Percentiles rank a stretch among this genome's conserved stretches.
Evolutionary conservation across 2,888 invertebrate species (phyloP).

Genomic region (Allygus modestus): DNA sequence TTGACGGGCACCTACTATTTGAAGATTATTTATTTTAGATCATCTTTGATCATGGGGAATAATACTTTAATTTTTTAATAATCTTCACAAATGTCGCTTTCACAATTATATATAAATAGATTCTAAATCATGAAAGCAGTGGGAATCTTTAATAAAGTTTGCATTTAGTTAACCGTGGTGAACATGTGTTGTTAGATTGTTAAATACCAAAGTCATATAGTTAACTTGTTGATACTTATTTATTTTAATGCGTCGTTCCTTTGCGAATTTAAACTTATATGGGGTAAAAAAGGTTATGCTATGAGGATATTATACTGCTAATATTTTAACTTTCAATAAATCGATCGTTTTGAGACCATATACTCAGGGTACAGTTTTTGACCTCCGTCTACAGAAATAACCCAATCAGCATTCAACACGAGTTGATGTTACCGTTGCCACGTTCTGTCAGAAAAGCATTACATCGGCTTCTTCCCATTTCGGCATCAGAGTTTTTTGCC

Average conservation of each 20-base stretch:
- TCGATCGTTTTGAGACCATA: background rate
- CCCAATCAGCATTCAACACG: constrained; percentile 69
- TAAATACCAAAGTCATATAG: background rate
- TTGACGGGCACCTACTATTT: too few species aligned
- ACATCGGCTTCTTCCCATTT: constrained; percentile 22
- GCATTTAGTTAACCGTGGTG: too few species aligned
- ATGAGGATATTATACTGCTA: background rate
- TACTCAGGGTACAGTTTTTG: background rate
- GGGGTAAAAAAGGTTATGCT: background rate
- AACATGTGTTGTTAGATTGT: background rate
- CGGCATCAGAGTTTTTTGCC: constrained; percentile 25
- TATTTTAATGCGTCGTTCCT: background rate
- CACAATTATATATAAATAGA: too few species aligned
- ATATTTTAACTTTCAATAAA: background rate
- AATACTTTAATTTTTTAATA: too few species aligned
- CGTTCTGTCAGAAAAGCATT: constrained; percentile 63
- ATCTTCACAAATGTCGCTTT: too few species aligned
- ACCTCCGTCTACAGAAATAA: constrained; percentile 18
- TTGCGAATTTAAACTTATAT: background rate
- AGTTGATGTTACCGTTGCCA: constrained; percentile 66
- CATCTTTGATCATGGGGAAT: too few species aligned
- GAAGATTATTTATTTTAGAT: too few species aligned
- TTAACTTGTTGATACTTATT: background rate
- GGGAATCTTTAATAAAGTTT: too few species aligned
- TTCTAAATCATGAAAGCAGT: too few species aligned